These are phyloP conservation scores for Diachasmimorpha longicaudata DNA, from an alignment of 1,140 invertebrate species.

Conservation along the genomic window DNA sequence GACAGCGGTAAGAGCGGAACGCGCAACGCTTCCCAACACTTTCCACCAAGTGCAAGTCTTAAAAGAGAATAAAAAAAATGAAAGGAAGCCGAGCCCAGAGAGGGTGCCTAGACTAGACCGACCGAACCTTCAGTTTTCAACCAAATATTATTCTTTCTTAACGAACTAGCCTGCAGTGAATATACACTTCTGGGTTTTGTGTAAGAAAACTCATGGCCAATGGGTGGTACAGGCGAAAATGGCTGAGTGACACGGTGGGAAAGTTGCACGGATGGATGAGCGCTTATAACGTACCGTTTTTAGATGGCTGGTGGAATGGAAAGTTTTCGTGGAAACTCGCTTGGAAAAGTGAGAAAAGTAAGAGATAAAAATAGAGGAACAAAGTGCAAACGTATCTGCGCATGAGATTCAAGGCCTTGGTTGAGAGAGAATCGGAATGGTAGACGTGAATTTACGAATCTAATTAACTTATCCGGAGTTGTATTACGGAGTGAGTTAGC, in stretches of 20 bases:
- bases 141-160: constrained; percentile 41
- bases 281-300: constrained; percentile 10
- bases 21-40: not conserved
- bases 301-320: constrained; percentile 11
- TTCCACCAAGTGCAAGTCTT: not conserved
- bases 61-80: not conserved
- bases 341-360: not conserved
- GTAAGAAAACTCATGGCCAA: constrained; percentile 17
- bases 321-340: constrained; percentile 17
- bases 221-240: not conserved
- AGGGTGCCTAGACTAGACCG: not conserved
- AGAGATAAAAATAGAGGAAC: constrained; percentile 9
- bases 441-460: constrained; percentile 21
- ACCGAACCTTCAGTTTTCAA: constrained; percentile 23
- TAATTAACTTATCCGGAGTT: constrained; percentile 30
- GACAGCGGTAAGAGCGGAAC: not conserved
- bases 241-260: constrained; percentile 10
- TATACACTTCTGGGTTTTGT: constrained; percentile 13
- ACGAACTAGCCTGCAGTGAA: constrained; percentile 33
- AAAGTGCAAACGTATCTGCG: constrained; percentile 10
- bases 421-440: not conserved
- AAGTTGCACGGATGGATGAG: constrained; percentile 26
- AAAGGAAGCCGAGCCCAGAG: not conserved
- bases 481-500: constrained; percentile 15
- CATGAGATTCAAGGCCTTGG: not conserved